Conservation (phyloP, 2,888 invertebrate species). For the Lasius fuliginosus region DNA sequence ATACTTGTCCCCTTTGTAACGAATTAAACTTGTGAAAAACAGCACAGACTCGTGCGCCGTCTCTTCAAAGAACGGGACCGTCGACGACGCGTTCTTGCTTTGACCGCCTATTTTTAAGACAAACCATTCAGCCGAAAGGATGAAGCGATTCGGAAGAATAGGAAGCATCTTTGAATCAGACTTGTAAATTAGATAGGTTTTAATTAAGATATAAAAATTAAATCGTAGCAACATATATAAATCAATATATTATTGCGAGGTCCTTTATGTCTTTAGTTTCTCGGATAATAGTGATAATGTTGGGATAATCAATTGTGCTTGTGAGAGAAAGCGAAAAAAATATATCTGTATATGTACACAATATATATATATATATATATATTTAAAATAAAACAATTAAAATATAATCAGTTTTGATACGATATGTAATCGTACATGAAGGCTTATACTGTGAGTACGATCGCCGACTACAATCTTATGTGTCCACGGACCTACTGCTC, state of each 20-base stretch:
- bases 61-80: constrained; percentile 59
- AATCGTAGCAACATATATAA: not conserved
- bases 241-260: not conserved
- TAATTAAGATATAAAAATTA: not conserved
- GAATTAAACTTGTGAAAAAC: constrained; percentile 73
- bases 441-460: constrained; percentile 52
- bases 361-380: not conserved
- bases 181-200: not conserved
- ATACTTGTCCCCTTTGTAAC: constrained; percentile 70
- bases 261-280: not conserved
- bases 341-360: not conserved
- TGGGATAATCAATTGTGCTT: not conserved
- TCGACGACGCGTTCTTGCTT: constrained; percentile 49
- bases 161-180: constrained; percentile 1
- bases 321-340: not conserved
- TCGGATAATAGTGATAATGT: not conserved
- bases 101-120: constrained; percentile 53
- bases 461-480: not conserved
- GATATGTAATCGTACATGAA: constrained; percentile 22
- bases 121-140: constrained; percentile 28
- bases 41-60: constrained; percentile 46
- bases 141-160: constrained; percentile 35
- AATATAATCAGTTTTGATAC: not conserved
- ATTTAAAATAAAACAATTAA: not conserved
- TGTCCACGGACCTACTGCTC: constrained; percentile 66